These are phyloP conservation scores for Sula dactylatra DNA, from an alignment of 2,113 vertebrate genomes.

Conservation along the genomic window DNA sequence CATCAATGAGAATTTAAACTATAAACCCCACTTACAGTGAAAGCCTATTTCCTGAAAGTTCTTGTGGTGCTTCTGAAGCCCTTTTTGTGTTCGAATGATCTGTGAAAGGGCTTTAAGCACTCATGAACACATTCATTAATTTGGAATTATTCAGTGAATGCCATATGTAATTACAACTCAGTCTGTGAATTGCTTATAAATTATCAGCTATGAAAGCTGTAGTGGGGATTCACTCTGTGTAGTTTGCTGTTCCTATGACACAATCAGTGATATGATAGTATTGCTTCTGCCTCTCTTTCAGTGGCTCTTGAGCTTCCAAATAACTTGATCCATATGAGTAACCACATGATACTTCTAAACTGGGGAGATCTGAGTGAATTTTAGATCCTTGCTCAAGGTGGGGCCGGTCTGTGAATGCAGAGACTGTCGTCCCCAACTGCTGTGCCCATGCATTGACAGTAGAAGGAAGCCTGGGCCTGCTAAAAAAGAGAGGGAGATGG, in stretches of 20 bases:
- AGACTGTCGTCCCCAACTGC: neutral
- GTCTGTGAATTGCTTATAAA: neutral
- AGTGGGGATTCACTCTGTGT: neutral
- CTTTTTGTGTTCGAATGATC: neutral
- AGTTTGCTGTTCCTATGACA: neutral
- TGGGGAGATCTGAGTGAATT: neutral
- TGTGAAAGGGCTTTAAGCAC: neutral
- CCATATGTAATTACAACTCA: neutral
- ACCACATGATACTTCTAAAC: neutral
- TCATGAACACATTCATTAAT: neutral
- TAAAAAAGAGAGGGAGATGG: neutral
- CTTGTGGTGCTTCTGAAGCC: neutral
- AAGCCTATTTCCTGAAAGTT: neutral
- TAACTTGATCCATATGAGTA: neutral
- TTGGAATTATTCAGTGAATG: slow-evolving; percentile 24
- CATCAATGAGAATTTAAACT: neutral
- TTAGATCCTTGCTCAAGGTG: neutral
- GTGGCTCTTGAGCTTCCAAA: neutral
- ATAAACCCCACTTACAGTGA: neutral
- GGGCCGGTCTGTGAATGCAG: neutral
- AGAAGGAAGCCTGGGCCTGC: neutral
- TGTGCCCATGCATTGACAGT: too few species aligned
- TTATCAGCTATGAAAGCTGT: neutral
- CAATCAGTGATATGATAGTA: neutral
- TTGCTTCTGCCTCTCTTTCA: neutral